Percentiles rank a stretch among this genome's conserved stretches.
phyloP scores from a whole-genome alignment of 23 tunicate species.

The Ascidia mentula region DNA sequence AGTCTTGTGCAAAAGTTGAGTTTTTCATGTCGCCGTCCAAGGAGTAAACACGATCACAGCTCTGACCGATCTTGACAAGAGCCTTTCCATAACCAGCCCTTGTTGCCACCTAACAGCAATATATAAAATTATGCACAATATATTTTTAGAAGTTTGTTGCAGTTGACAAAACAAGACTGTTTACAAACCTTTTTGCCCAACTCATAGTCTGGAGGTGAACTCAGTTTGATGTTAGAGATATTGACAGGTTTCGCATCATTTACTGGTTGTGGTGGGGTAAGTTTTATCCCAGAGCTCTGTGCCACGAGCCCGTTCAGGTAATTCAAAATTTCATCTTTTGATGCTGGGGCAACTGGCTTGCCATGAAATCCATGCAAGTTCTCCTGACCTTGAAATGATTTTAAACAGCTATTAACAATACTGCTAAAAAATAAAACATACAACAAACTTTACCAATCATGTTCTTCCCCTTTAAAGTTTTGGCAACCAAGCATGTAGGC shows the following conservation, averaged over 20 bases:
- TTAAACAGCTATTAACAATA: neutral
- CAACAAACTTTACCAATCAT: conserved; percentile 51
- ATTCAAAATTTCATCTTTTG: conserved; percentile 51
- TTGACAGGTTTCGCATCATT: conserved; percentile 34
- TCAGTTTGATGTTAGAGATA: conserved; percentile 49
- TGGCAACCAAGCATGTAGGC: conserved; percentile 92
- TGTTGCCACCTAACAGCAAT: conserved; percentile 44
- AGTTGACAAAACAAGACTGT: too few relatives aligned
- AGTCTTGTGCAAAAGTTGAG: conserved; percentile 90
- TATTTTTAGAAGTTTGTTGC: too few relatives aligned
- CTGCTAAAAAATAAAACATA: too few relatives aligned
- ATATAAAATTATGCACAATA: neutral
- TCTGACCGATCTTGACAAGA: conserved; percentile 65
- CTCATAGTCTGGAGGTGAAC: conserved; percentile 84
- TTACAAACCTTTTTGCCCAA: conserved; percentile 65
- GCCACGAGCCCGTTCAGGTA: conserved; percentile 29
- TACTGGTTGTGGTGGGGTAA: conserved; percentile 47
- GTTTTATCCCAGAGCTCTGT: conserved; percentile 25
- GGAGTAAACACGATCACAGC: conserved; percentile 77
- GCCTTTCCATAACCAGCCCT: conserved; percentile 88
- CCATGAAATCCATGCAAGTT: conserved; percentile 89
- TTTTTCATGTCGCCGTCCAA: conserved; percentile 98
- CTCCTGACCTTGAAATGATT: conserved; percentile 50
- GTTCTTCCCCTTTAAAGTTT: conserved; percentile 91
- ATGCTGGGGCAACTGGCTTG: conserved; percentile 76